These are phyloP conservation scores for Chironomus riparius DNA, from an alignment of 2,888 invertebrate species.

Conservation along the genomic window DNA sequence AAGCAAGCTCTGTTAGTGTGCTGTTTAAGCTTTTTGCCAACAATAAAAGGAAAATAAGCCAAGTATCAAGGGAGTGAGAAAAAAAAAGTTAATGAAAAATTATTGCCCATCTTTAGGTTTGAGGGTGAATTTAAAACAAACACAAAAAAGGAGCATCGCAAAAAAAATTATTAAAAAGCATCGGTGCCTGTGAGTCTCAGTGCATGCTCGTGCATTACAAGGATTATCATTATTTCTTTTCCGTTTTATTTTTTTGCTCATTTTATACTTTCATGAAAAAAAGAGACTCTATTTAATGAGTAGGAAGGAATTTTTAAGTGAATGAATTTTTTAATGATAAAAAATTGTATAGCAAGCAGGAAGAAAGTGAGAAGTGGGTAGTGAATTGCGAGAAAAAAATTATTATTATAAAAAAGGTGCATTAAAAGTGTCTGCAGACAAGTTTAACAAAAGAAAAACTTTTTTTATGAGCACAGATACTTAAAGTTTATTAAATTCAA, in stretches of 20 bases:
- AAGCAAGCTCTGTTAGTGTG: too few species aligned
- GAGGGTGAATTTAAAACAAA: not conserved
- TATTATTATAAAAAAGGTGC: too few species aligned
- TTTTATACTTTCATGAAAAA: too few species aligned
- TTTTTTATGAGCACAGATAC: too few species aligned
- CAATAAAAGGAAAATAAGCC: not conserved
- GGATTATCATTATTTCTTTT: not conserved
- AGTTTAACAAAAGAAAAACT: too few species aligned
- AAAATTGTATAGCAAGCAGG: too few species aligned
- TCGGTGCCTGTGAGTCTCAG: not conserved
- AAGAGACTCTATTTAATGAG: not conserved
- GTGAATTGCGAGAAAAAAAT: too few species aligned
- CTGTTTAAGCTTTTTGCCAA: too few species aligned
- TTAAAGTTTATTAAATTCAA: too few species aligned
- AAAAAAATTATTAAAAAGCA: not conserved
- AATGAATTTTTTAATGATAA: too few species aligned
- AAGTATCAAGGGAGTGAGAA: not conserved
- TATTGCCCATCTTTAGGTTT: constrained; percentile 1
- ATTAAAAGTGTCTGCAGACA: too few species aligned
- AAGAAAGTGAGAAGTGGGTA: too few species aligned
- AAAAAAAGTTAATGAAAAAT: constrained; percentile 7
- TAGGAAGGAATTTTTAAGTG: not conserved
- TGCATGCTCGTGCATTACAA: not conserved
- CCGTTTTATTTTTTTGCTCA: not conserved
- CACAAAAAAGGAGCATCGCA: not conserved